phyloP scores from a whole-genome alignment of 2,113 vertebrate species.

The Silurus glanis region DNA sequence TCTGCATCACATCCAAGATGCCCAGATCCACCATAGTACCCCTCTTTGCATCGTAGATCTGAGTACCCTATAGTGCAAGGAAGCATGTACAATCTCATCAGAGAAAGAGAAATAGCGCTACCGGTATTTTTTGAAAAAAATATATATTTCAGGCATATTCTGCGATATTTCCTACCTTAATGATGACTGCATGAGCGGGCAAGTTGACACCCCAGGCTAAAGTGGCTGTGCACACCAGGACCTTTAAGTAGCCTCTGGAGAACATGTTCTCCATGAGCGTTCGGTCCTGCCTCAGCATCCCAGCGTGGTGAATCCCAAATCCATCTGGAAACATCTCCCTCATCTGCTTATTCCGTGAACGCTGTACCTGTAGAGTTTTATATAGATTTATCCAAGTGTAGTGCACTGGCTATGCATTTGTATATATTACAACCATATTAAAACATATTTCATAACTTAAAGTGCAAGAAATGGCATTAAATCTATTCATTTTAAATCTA shows the following conservation, averaged over 20 bases:
- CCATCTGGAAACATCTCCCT: conserved; percentile 95
- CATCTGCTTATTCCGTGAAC: conserved; percentile 95
- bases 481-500: neutral
- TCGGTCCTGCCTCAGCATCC: conserved; percentile 93
- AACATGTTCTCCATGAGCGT: conserved; percentile 93
- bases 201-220: conserved; percentile 99
- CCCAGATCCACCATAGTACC: conserved; percentile 95
- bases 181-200: conserved; percentile 97
- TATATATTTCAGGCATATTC: neutral
- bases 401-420: neutral
- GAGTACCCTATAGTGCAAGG: conserved; percentile 82
- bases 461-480: neutral
- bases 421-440: neutral
- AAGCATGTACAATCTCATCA: conserved; percentile 1
- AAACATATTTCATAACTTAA: too few species aligned
- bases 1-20: conserved; percentile 99
- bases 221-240: conserved; percentile 92
- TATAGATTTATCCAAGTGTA: neutral
- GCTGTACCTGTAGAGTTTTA: conserved; percentile 80
- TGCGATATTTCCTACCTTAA: conserved; percentile 82
- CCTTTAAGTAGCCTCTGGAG: conserved; percentile 90
- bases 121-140: neutral
- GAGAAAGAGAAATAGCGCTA: neutral
- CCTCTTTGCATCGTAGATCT: conserved; percentile 97
- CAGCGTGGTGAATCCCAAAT: conserved; percentile 96